Evolutionary conservation across 1,140 invertebrate species (phyloP), one percentile per base, ranked within the genome.

Genomic region (Orchestia grillus): DNA sequence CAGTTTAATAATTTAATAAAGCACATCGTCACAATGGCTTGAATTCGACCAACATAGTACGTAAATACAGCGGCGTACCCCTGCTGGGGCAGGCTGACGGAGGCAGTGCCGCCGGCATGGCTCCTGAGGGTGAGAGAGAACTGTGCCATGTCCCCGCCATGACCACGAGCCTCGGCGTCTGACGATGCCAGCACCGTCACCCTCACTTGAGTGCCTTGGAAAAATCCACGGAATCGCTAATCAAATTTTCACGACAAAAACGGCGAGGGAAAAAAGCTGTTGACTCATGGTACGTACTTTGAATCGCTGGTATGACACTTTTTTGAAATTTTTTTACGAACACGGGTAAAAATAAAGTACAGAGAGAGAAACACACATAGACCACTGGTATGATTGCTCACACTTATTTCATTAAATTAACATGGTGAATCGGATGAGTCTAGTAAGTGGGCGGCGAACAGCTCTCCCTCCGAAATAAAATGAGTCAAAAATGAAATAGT

Each of bases 131-230:
- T 11, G 53, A 95, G 41, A n/a, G 3, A 23, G n/a, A 95, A 47
- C 45, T 77, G 57, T 4, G 53, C 47, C 0, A 95, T 53, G 45
- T 95, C 95, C 0, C 95, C 95, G 42, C 95, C 95, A n/a, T 62
- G 43, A 47, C 43, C 41, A 28, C 40, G 42, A 8, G 95, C 8
- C 41, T 6, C 95, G 0, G 44, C 57, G 53, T 0, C 77, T 1
- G 41, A 16, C 44, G 95, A 47, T 47, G 47, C n/a, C 4, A 15
- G 15, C 62, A 95, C 62, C 11, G 95, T 57, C 47, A 95, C 47
- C 95, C 44, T n/a, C 95, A 95, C 0, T 45, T 57, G 95, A 44
- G 8, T 44, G 15, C 95, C 95, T 95, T 90, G 6, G 3, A 41
- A 41, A 44, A 41, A 90, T 44, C n/a, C 88, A 90, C 41, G 36